Percentiles rank a stretch among this genome's conserved stretches.
These are phyloP conservation scores for Hyperoplus lanceolatus DNA, from an alignment of 2,797 vertebrate genomes.

Conservation along the genomic window DNA sequence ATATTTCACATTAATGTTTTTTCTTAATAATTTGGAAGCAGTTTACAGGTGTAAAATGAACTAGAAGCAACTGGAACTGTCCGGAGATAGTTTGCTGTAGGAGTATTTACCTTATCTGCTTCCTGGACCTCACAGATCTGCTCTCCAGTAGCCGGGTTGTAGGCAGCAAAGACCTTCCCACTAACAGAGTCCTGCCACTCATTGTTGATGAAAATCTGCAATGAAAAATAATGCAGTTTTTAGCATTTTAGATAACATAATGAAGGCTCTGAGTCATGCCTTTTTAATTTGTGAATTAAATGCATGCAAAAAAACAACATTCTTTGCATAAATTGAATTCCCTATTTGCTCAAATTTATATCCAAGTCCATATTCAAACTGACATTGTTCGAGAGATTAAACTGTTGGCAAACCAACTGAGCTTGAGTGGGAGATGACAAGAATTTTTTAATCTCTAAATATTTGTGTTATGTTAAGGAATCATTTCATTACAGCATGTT, in stretches of 20 bases:
- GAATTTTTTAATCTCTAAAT: slow-evolving; percentile 23
- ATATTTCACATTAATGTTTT: slow-evolving; percentile 23
- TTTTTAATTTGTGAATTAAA: no score
- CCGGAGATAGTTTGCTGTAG: not conserved
- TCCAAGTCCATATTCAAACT: slow-evolving; percentile 1
- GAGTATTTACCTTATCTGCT: slow-evolving; percentile 92
- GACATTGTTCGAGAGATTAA: not conserved
- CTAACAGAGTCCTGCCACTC: slow-evolving; percentile 98
- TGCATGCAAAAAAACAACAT: not conserved
- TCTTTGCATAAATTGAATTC: not conserved
- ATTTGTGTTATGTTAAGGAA: slow-evolving; percentile 41
- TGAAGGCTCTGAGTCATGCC: not conserved
- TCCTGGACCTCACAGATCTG: slow-evolving; percentile 98
- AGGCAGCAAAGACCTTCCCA: slow-evolving; percentile 91
- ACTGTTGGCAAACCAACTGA: slow-evolving; percentile 8
- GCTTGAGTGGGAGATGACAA: not conserved
- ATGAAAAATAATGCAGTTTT: slow-evolving; percentile 15
- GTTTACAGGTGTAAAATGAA: not conserved
- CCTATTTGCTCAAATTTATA: not conserved
- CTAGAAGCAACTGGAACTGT: not conserved
- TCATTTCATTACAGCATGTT: slow-evolving; percentile 37
- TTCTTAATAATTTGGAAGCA: not conserved
- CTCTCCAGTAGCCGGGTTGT: slow-evolving; percentile 96
- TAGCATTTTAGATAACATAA: not conserved
- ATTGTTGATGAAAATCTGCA: slow-evolving; percentile 98